Evolutionary conservation across 2,888 invertebrate species (phyloP), one percentile per base, ranked within the genome.

Genomic region (Phyllotreta cruciferae): DNA sequence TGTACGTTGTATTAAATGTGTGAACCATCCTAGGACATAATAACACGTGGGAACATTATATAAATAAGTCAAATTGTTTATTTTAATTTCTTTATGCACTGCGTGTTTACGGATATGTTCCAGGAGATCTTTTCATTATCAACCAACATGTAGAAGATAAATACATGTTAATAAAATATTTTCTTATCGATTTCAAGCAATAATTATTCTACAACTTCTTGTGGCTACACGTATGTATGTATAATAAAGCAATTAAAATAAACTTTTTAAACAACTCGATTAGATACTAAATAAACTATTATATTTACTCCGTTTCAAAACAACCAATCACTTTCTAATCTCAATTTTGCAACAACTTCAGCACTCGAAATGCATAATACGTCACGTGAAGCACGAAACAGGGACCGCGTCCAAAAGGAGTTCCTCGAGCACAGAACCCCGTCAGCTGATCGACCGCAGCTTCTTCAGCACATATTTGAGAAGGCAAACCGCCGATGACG

Each of bases 11-110:
- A 8, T 52, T 9, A 11, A 36, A 38, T 24, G 3, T 13, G 11
- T 38, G 11, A 38, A 38, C 52, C 14, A 35, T 52, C 38, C 37
- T 13, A 52, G 49, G 50, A 34, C 39, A 39, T 39, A 60, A 44
- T 60, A 60, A 60, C 60, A 60, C 53, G 60, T 60, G 60, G 52
- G 52, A 14, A 14, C 52, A 60, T 52, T 3, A 34, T 39, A 39
- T 50, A 58, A 60, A 50, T 50, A 58, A 58, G 8, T 8, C 38
- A 38, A 35, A n/a, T 52, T 60, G 44, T 42, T 49, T 60, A 35
- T 52, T 52, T 35, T 41, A 50, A 14, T 50, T 50, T 58, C 34
- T 50, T 45, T 52, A 50, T 52, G 37, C 36, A 52, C 8, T n/a
- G 6, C 37, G 35, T 44, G 52, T 52, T 37, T 44, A 42, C 52